Conservation (phyloP, 2,113 vertebrate genomes). For the Martes martes region DNA sequence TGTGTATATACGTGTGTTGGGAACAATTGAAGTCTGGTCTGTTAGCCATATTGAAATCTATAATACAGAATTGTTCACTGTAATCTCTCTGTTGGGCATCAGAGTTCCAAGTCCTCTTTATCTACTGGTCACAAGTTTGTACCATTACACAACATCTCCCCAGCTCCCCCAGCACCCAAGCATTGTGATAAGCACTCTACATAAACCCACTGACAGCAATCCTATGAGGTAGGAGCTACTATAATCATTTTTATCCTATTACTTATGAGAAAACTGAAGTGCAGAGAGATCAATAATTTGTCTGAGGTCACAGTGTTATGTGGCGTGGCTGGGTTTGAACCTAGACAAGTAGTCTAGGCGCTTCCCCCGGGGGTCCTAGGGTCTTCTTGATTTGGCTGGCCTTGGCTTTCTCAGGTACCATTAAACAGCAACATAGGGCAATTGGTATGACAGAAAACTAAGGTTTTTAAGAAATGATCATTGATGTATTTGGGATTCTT, state of each 20-base stretch:
- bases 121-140: not conserved
- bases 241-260: not conserved
- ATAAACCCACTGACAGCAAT: not conserved
- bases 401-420: not conserved
- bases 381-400: not conserved
- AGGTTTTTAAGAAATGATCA: not conserved
- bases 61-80: not conserved
- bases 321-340: not conserved
- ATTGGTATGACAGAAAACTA: not conserved
- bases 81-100: not conserved
- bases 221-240: not conserved
- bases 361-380: too few relatives aligned
- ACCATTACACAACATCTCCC: not conserved
- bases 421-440: too few relatives aligned
- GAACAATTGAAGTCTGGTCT: not conserved
- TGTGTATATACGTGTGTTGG: not conserved
- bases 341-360: fast-evolving
- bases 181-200: not conserved
- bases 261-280: not conserved
- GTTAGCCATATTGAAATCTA: not conserved
- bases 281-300: not conserved
- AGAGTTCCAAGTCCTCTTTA: not conserved
- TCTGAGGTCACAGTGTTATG: not conserved
- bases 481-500: not conserved
- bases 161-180: not conserved